Base-by-base conservation (phyloP, 2,888 invertebrate species). In the Cerastis leucographa region DNA sequence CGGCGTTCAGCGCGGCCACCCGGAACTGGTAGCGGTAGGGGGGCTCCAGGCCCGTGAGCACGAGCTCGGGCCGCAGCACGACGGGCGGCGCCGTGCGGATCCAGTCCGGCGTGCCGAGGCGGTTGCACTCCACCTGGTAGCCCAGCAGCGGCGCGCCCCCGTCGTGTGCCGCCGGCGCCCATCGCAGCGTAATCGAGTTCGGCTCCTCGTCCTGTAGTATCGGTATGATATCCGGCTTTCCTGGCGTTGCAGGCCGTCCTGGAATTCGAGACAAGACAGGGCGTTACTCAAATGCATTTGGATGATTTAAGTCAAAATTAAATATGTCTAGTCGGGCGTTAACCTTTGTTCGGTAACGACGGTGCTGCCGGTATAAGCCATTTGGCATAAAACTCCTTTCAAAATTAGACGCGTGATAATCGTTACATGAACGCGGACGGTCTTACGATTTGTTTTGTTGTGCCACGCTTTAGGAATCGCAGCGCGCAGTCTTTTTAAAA, bases 11-110 rank as follows among this genome's bases (percentile, higher is more conserved):
- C 0, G 99, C 99, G 76, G 98, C 98, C 25, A 99, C 98, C 78
- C 99, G 97, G 97, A 99, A 99, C 95, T 98, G 98, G 94, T 99
- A 99, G 71, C 98, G 97, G 97, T 98, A 98, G 74, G 98, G 99
- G 0, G 98, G 98, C 91, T 98, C 98, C 56, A 99, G 97, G 35
- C 98, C 98, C 85, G 98, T 98, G 61, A 99, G 97, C 66, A 98
- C 97, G 51, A 98, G 97, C 94, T 99, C 98, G 44, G 98, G 98
- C 59, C 97, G 97, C 51, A 97, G 95, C 44, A 98, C 98, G 7
- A 98, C 97, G 29, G 97, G 97, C 14, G 98, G 98, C 17, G 98
- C 97, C 14, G 98, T 98, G 82, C 98, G 97, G 46, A 98, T 97
- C 99, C 99, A 99, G 87, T 98, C 98, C 4, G 98, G 97, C 0